phyloP scores from a whole-genome alignment of 2,797 vertebrate genomes.

The Cryptoprocta ferox region DNA sequence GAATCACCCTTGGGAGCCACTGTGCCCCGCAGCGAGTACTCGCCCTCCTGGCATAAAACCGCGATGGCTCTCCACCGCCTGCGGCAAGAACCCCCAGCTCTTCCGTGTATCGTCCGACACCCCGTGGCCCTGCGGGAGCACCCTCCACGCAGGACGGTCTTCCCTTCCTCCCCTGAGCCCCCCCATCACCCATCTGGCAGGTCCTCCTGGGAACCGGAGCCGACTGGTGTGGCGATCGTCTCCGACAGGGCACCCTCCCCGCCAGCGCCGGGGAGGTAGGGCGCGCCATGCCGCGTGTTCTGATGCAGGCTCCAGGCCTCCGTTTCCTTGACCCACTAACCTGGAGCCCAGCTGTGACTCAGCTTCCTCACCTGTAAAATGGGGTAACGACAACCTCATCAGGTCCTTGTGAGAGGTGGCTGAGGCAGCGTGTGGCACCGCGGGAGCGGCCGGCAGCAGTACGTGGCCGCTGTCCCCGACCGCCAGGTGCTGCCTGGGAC shows the following conservation, averaged over 20 bases:
- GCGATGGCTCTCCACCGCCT: background rate
- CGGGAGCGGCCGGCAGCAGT: fast-evolving
- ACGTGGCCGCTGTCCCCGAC: background rate
- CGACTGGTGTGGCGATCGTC: background rate
- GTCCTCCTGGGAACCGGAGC: background rate
- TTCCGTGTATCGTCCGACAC: fast-evolving
- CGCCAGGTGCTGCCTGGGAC: background rate
- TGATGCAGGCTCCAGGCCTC: background rate
- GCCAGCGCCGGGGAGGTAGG: background rate
- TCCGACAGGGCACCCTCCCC: no score
- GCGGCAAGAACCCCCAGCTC: fast-evolving
- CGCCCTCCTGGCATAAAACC: no score
- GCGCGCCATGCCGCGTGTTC: background rate
- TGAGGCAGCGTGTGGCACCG: background rate
- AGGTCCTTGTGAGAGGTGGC: background rate
- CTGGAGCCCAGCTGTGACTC: background rate
- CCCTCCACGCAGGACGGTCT: background rate
- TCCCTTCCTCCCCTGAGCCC: background rate
- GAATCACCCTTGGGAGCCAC: background rate
- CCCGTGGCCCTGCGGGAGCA: background rate
- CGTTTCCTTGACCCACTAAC: background rate
- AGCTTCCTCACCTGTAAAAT: background rate
- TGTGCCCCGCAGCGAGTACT: fast-evolving
- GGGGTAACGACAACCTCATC: background rate
- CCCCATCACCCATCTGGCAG: background rate